Conservation (phyloP, 2,797 vertebrate species). For the Pseudotriccus pelzelni region DNA sequence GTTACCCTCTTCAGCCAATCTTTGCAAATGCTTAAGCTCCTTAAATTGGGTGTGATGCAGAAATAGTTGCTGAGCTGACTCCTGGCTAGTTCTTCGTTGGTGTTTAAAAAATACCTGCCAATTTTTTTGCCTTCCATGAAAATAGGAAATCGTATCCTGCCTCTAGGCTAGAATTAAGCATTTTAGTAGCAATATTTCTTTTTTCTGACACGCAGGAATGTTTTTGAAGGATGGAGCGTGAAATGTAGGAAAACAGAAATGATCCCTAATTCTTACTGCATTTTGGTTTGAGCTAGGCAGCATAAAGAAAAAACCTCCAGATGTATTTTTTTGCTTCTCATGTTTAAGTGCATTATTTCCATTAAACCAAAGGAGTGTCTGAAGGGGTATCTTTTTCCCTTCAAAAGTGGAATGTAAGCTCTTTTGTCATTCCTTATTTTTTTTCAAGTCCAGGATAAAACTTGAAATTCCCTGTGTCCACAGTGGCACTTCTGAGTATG, state of each 20-base stretch:
- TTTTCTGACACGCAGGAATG: neutral
- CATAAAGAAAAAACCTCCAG: neutral
- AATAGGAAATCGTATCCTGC: neutral
- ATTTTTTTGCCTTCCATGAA: neutral
- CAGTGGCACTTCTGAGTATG: neutral
- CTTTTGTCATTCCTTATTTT: neutral
- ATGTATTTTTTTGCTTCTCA: neutral
- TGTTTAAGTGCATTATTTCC: neutral
- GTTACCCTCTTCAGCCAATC: neutral
- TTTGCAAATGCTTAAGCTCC: neutral
- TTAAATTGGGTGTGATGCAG: neutral
- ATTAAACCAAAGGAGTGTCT: neutral
- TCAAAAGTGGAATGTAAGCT: neutral
- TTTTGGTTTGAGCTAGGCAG: neutral
- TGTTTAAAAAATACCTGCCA: neutral
- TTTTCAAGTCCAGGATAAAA: neutral
- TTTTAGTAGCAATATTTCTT: neutral
- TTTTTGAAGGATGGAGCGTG: neutral
- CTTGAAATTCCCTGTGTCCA: neutral
- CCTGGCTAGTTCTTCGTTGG: neutral
- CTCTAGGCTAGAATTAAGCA: neutral
- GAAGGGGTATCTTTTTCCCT: neutral
- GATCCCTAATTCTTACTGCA: neutral
- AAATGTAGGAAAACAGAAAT: neutral
- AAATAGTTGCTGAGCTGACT: neutral